Evolutionary conservation across 1,140 invertebrate species (phyloP).

Genomic region (Drosophila orena): DNA sequence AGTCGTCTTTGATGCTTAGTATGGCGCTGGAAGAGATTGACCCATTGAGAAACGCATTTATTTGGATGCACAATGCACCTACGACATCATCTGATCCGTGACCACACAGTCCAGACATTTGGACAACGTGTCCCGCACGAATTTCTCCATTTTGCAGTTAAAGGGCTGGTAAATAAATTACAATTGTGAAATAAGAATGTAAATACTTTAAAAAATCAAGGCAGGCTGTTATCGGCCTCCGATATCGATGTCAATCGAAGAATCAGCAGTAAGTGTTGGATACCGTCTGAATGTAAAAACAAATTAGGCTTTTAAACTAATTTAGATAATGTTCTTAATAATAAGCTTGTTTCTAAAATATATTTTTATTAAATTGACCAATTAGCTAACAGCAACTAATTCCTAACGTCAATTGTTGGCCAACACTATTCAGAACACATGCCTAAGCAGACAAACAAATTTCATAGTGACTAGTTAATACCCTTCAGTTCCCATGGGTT

Average conservation of each 20-base stretch:
- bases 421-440: conserved; percentile 18
- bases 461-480: background rate
- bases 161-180: background rate
- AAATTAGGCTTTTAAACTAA: no score
- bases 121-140: conserved; percentile 70
- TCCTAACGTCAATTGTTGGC: background rate
- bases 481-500: background rate
- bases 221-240: conserved; percentile 1
- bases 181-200: conserved; percentile 26
- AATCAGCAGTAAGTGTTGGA: background rate
- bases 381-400: no score
- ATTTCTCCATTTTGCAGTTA: conserved; percentile 69
- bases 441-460: background rate
- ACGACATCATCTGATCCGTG: conserved; percentile 88
- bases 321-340: no score
- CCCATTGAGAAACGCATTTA: conserved; percentile 9
- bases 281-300: background rate
- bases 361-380: no score
- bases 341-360: no score
- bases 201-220: conserved; percentile 15
- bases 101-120: conserved; percentile 88
- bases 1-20: conserved; percentile 87
- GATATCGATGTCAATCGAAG: background rate
- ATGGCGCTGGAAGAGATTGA: conserved; percentile 86
- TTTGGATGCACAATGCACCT: conserved; percentile 54